A percentile compares a stretch with the other conserved stretches of the same genome.
Evolutionary conservation across 2,888 invertebrate genomes (phyloP).

Genomic region (Dryocosmus kuriphilus): DNA sequence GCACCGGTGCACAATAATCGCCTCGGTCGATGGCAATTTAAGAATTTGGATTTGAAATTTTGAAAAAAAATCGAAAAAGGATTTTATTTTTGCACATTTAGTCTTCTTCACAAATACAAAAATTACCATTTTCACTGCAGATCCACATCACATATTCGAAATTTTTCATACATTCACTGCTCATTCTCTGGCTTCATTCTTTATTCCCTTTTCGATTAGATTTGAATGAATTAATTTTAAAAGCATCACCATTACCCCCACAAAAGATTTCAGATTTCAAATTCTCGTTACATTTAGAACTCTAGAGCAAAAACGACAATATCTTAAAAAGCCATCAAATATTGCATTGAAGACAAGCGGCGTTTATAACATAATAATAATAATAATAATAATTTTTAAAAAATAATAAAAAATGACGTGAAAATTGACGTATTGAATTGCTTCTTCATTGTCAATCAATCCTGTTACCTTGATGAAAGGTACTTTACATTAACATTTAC

Average conservation of each 20-base stretch:
- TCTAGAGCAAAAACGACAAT: background rate
- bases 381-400: background rate
- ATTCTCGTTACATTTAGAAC: background rate
- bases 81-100: background rate
- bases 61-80: background rate
- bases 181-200: background rate
- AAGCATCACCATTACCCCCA: too few relatives aligned
- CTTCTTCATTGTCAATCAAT: constrained; percentile 18
- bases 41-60: background rate
- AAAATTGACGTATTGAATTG: constrained; percentile 24
- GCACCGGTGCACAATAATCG: constrained; percentile 3
- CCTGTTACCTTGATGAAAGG: constrained; percentile 41
- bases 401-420: constrained; percentile 11
- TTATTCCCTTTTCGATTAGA: background rate
- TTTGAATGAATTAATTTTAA: too few relatives aligned
- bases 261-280: too few relatives aligned
- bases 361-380: background rate
- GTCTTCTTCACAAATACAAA: background rate
- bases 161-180: background rate
- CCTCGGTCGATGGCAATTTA: constrained; percentile 11
- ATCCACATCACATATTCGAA: background rate
- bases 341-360: background rate
- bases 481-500: constrained; percentile 45
- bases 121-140: background rate
- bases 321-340: constrained; percentile 1